These are phyloP conservation scores for Laothoe populi DNA, from an alignment of 2,888 invertebrate species.

Conservation along the genomic window DNA sequence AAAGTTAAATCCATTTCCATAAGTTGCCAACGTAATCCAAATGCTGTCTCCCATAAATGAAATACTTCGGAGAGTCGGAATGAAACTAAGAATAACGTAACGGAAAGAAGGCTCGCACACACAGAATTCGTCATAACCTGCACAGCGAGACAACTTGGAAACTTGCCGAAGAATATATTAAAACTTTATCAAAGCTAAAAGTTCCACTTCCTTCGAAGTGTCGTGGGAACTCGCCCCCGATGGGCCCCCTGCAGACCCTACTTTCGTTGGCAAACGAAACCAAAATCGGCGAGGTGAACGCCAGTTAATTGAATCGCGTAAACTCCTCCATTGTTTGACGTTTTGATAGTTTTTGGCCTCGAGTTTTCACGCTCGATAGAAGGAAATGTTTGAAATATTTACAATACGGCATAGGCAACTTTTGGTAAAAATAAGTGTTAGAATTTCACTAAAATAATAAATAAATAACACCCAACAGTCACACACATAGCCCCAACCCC, in stretches of 20 bases:
- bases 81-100: slow-evolving; percentile 49
- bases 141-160: slow-evolving; percentile 65
- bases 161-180: slow-evolving; percentile 82
- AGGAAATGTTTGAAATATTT: background rate
- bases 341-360: slow-evolving; percentile 10
- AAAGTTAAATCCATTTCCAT: background rate
- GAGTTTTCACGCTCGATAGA: background rate
- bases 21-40: slow-evolving; percentile 7
- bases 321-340: slow-evolving; percentile 21
- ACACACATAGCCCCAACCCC: too few relatives aligned
- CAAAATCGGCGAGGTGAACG: slow-evolving; percentile 46
- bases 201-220: slow-evolving; percentile 72
- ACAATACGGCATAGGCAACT: background rate
- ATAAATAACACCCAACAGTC: background rate
- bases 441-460: background rate
- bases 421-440: background rate
- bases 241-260: slow-evolving; percentile 38
- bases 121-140: slow-evolving; percentile 73
- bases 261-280: slow-evolving; percentile 47
- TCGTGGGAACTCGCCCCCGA: slow-evolving; percentile 52
- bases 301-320: slow-evolving; percentile 46
- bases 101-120: slow-evolving; percentile 50
- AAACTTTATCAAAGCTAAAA: slow-evolving; percentile 83
- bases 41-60: slow-evolving; percentile 43
- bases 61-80: slow-evolving; percentile 52